These are phyloP conservation scores for Tenthredo livida DNA, from an alignment of 2,888 invertebrate species.

Conservation along the genomic window DNA sequence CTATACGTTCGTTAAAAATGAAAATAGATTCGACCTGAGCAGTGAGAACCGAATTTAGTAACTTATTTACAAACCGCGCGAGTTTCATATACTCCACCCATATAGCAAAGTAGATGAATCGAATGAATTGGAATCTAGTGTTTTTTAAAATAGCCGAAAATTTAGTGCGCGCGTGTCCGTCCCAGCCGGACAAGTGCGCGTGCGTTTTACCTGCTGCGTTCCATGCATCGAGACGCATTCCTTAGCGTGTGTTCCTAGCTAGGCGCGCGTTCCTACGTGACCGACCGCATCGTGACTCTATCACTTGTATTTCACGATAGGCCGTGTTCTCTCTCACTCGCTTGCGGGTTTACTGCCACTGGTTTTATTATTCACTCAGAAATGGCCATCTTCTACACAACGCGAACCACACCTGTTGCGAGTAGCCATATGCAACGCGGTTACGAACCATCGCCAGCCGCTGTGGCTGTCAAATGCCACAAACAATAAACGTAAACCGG, in stretches of 20 bases:
- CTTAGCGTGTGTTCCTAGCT: conserved; percentile 37
- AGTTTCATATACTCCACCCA: not conserved
- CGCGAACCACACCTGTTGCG: conserved; percentile 51
- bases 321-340: not conserved
- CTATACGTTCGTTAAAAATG: conserved; percentile 23
- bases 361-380: conserved; percentile 24
- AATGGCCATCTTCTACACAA: conserved; percentile 19
- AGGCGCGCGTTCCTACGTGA: conserved; percentile 46
- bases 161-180: conserved; percentile 24
- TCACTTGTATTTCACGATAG: conserved; percentile 43
- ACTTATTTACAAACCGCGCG: not conserved
- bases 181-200: conserved; percentile 28
- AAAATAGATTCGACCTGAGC: conserved; percentile 13
- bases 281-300: conserved; percentile 40
- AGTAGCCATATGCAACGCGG: conserved; percentile 54
- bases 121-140: not conserved
- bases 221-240: conserved; percentile 53
- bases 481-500: conserved; percentile 56
- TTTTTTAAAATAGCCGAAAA: not conserved
- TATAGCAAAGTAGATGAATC: not conserved
- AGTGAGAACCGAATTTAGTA: not conserved
- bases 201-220: conserved; percentile 52
- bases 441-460: conserved; percentile 45
- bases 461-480: conserved; percentile 58
- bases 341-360: not conserved